Evolutionary conservation across 2,888 invertebrate genomes (phyloP).

Genomic region (Cancer borealis): DNA sequence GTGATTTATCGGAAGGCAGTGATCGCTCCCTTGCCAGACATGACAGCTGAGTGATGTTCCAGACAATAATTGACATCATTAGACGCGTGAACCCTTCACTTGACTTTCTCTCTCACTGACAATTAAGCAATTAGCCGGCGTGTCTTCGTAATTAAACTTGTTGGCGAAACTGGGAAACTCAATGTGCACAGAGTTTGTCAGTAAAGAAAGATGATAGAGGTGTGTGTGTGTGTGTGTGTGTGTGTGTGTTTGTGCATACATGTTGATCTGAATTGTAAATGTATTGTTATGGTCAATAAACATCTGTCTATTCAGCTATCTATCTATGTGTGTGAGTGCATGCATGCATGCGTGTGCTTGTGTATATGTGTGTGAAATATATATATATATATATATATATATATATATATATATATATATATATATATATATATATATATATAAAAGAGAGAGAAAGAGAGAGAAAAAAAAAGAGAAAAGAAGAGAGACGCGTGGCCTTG

Average conservation of each 20-base stretch:
- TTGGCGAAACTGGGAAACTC: background rate
- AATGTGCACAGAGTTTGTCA: background rate
- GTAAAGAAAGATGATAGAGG: background rate
- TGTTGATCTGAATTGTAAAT: background rate
- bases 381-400: too few relatives aligned
- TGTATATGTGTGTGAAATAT: too few relatives aligned
- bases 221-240: background rate
- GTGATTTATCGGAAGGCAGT: background rate
- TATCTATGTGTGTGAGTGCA: too few relatives aligned
- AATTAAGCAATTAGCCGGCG: background rate
- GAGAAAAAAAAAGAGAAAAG: background rate
- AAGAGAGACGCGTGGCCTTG: background rate
- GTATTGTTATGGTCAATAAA: too few relatives aligned
- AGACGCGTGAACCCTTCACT: background rate
- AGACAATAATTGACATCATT: slow-evolving; percentile 14
- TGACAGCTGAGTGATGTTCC: slow-evolving; percentile 2
- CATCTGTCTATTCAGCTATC: too few relatives aligned
- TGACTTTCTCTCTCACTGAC: background rate
- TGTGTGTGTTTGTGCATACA: background rate
- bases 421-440: too few relatives aligned
- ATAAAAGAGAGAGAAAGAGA: background rate
- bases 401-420: too few relatives aligned
- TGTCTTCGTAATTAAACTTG: slow-evolving; percentile 25
- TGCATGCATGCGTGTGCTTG: too few relatives aligned
- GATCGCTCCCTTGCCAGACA: background rate